Evolutionary conservation across 2,888 invertebrate genomes (phyloP).

Genomic region (Pseudococcus longispinus): DNA sequence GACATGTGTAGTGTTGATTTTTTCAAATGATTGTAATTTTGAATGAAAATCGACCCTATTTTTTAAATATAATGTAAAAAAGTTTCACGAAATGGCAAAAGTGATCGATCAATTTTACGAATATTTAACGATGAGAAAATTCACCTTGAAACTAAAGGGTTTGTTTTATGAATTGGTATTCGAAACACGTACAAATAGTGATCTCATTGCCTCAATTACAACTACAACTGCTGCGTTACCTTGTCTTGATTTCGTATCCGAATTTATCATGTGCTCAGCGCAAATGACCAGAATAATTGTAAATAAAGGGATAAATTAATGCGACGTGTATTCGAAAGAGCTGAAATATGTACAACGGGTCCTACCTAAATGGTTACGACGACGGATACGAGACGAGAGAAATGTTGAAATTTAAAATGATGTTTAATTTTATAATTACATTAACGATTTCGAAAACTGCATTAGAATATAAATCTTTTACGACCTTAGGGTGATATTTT

Average conservation of each 20-base stretch:
- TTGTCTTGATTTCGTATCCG: constrained; percentile 38
- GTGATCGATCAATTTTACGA: not conserved
- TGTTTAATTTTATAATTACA: constrained; percentile 9
- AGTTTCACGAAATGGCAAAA: not conserved
- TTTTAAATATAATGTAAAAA: not conserved
- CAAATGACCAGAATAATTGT: constrained; percentile 42
- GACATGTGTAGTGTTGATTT: not conserved
- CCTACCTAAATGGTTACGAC: not conserved
- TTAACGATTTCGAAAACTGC: constrained; percentile 7
- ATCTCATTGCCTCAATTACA: constrained; percentile 42
- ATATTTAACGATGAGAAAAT: not conserved
- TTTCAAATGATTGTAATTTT: too few species aligned
- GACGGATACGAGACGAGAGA: not conserved
- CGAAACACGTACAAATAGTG: not conserved
- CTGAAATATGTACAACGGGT: not conserved
- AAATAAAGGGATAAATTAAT: constrained; percentile 33
- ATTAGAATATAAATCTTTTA: not conserved
- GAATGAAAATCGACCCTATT: too few species aligned
- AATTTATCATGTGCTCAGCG: constrained; percentile 21
- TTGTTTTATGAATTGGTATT: not conserved
- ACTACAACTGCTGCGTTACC: not conserved
- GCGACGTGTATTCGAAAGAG: not conserved
- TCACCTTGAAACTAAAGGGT: not conserved
- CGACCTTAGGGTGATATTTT: not conserved
- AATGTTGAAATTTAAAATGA: constrained; percentile 10